These are phyloP conservation scores for Drosophila rhopaloa DNA, from an alignment of 1,140 invertebrate species.

Conservation along the genomic window DNA sequence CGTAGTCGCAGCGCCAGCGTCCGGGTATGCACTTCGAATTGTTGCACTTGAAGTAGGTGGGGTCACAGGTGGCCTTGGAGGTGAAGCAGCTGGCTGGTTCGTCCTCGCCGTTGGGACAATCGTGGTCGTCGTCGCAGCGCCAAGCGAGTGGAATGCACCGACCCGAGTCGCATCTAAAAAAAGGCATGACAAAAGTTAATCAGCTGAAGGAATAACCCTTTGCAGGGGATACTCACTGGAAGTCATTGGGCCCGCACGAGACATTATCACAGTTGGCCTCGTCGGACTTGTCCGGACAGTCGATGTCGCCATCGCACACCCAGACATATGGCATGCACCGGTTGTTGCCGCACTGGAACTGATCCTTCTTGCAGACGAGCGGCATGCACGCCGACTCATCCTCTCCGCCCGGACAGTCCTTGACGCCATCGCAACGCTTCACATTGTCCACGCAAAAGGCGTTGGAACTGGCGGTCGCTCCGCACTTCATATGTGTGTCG, in stretches of 20 bases:
- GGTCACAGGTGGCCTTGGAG: conserved; percentile 87
- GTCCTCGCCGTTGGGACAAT: conserved; percentile 90
- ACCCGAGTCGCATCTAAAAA: conserved; percentile 86
- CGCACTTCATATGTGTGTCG: conserved; percentile 79
- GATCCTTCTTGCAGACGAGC: conserved; percentile 85
- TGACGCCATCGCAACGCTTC: conserved; percentile 85
- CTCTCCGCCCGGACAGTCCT: conserved; percentile 89
- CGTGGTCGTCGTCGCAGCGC: conserved; percentile 91
- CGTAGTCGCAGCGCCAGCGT: conserved; percentile 92
- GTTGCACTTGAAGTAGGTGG: conserved; percentile 90
- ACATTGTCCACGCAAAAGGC: conserved; percentile 79
- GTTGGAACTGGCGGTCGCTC: conserved; percentile 57
- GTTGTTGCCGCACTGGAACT: conserved; percentile 90
- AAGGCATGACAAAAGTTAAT: neutral
- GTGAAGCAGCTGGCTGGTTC: conserved; percentile 87
- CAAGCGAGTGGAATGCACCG: conserved; percentile 92
- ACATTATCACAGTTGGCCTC: conserved; percentile 87
- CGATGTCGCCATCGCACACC: conserved; percentile 91
- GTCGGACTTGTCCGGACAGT: conserved; percentile 90
- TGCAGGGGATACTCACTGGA: conserved; percentile 74
- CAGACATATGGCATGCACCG: conserved; percentile 91
- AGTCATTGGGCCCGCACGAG: conserved; percentile 86
- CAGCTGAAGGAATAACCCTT: neutral
- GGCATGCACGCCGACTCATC: conserved; percentile 87
- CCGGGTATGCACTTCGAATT: conserved; percentile 88